Percentiles rank a stretch among this genome's conserved stretches.
Conservation (phyloP, 2,797 vertebrate genomes). For the Botia kubotai region DNA sequence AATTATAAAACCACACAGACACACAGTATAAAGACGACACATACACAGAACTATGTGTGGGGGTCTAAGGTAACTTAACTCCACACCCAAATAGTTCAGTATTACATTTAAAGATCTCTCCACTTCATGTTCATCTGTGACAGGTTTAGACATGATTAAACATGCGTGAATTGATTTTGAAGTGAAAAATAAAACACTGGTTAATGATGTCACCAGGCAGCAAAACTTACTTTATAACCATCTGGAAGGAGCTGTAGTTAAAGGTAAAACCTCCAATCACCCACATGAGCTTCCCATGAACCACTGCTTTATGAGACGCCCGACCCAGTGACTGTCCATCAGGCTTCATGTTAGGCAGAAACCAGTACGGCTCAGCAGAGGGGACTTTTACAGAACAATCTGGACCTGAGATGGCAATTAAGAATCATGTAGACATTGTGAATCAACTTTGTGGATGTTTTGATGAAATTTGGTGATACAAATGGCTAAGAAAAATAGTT, state of each 20-base stretch:
- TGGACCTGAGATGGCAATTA: constrained; percentile 78
- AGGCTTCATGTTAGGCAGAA: constrained; percentile 93
- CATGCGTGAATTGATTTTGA: not conserved
- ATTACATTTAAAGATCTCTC: no score
- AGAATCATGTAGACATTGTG: not conserved
- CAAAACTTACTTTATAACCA: constrained; percentile 94
- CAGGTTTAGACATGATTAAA: not conserved
- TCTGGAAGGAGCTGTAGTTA: constrained; percentile 97
- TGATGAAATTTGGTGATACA: not conserved
- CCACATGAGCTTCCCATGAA: constrained; percentile 97
- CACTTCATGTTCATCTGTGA: not conserved
- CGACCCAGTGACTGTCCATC: constrained; percentile 93
- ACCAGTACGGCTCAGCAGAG: constrained; percentile 95
- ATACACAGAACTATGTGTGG: no score
- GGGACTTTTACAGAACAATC: constrained; percentile 96
- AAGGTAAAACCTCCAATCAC: constrained; percentile 97
- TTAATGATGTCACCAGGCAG: not conserved
- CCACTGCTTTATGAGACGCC: constrained; percentile 92
- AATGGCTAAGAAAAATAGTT: not conserved
- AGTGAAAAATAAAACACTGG: not conserved
- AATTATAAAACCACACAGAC: not conserved
- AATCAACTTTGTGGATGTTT: not conserved
- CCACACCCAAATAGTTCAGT: no score
- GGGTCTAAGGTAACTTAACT: no score
- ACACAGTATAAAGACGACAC: no score